Evolutionary conservation across 2,113 vertebrate genomes (phyloP).

Genomic region (Stigmatopora nigra): DNA sequence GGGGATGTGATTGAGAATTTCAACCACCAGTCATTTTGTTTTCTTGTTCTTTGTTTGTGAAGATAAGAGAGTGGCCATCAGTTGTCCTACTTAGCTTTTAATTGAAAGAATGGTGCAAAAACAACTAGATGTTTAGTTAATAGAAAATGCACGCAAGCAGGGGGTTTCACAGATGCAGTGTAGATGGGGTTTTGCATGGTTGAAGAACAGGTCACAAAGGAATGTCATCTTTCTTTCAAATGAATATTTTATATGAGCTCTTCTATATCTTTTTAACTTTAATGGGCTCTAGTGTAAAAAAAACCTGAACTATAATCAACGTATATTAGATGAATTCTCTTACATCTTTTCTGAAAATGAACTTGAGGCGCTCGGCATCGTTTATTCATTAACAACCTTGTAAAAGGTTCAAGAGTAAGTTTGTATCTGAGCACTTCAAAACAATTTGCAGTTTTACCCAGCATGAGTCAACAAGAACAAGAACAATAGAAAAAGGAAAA

Average conservation of each 20-base stretch:
- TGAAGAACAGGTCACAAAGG: conserved; percentile 16
- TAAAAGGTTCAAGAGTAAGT: conserved; percentile 3
- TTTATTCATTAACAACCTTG: conserved; percentile 19
- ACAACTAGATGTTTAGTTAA: conserved; percentile 9
- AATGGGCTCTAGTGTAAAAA: conserved; percentile 15
- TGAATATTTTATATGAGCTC: conserved; percentile 32
- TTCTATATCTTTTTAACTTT: conserved; percentile 21
- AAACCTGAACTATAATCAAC: conserved; percentile 3
- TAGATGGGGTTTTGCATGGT: conserved; percentile 9
- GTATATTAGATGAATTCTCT: conserved; percentile 10
- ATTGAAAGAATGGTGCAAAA: neutral
- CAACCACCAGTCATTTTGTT: neutral
- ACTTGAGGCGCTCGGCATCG: neutral
- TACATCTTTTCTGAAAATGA: conserved; percentile 1
- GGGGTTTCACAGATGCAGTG: neutral
- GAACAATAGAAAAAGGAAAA: neutral
- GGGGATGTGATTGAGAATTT: neutral
- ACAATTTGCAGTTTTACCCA: neutral
- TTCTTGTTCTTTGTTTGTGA: neutral
- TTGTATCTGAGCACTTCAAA: neutral
- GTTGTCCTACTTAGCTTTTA: neutral
- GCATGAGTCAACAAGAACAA: neutral
- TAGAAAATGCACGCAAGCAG: neutral
- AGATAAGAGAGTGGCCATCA: neutral
- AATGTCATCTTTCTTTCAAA: conserved; percentile 21